Base-by-base conservation (phyloP, 2,113 vertebrate species). In the Cyprinodon variegatus region DNA sequence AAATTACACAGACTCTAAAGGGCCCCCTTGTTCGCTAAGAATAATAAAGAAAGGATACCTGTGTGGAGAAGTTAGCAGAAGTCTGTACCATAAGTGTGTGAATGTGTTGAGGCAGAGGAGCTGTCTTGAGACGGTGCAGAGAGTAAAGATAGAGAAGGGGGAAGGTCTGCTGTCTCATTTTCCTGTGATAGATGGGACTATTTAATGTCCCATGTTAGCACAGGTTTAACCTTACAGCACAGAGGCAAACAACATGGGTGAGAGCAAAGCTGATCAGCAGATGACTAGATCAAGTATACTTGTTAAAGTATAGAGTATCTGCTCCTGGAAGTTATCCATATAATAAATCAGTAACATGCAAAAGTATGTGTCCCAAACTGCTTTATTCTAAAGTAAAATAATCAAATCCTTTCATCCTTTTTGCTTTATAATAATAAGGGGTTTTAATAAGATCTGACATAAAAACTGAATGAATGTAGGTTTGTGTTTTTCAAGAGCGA, bases 21-120 rank as follows among this genome's bases (percentile, higher is more conserved):
- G 88, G 79, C 77, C 78, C 86, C 80, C 87, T 92, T 93, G 90
- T 93, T 93, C 86, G 60, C 78, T 79, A 79, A 71, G 70, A 92
- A 93, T 88, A 94, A 91, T 87, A 91, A 90, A 88, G 86, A 89
- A 85, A 91, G 83, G 83, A 90, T 78, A 89, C 78, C 83, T 87
- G 71, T 73, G 59, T 87, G 72, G 70, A 91, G 87, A 85, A 78
- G 50, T 72, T 77, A 81, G 80, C 79, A 79, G 84, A 84, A 43
- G 83, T 87, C 84, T 81, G 3, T 67, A 64, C 78, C 68, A 53
- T 66, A 70, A 84, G 84, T 84, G 77, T 79, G 74, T 83, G 68
- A 65, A 61, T 89, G 61, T 17, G 76, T 87, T 76, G 83, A 83
- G 77, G 69, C 76, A 75, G 48, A 2, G 61, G 67, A 81, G 70